Conservation (phyloP, 2,113 vertebrate species). For the Colistium nudipinnis region DNA sequence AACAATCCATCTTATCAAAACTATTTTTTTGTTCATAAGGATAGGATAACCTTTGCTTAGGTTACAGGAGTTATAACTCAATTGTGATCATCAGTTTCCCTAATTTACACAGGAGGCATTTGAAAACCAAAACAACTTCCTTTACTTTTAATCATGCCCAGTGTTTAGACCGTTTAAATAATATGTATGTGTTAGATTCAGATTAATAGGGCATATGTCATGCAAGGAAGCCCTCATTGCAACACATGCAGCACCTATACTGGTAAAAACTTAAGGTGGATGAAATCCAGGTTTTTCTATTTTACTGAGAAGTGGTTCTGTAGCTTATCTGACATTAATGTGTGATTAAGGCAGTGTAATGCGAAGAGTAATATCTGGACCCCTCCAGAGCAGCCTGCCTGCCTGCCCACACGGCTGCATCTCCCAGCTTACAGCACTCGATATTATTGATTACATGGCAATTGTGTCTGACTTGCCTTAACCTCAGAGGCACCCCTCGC, state of each 20-base stretch:
- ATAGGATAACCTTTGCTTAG: background rate
- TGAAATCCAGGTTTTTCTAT: slow-evolving; percentile 45
- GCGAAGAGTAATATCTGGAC: slow-evolving; percentile 62
- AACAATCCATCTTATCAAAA: background rate
- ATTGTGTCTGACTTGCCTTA: slow-evolving; percentile 77
- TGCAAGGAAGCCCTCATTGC: slow-evolving; percentile 1
- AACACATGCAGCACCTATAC: slow-evolving; percentile 16
- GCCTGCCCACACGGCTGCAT: slow-evolving; percentile 43
- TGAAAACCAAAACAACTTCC: slow-evolving; percentile 1
- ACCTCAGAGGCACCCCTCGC: slow-evolving; percentile 60
- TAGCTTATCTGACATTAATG: slow-evolving; percentile 52
- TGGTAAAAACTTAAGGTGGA: slow-evolving; percentile 23
- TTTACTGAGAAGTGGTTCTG: slow-evolving; percentile 45
- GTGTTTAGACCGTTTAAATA: slow-evolving; percentile 13
- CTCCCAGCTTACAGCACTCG: slow-evolving; percentile 52
- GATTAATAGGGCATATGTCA: slow-evolving; percentile 13
- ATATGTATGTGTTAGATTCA: background rate
- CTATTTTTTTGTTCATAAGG: background rate
- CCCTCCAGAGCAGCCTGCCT: slow-evolving; percentile 37
- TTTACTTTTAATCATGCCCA: slow-evolving; percentile 2
- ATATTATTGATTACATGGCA: slow-evolving; percentile 78
- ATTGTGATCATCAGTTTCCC: background rate
- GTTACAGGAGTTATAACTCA: background rate
- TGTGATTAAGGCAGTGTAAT: slow-evolving; percentile 66
- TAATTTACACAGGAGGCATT: background rate